These are phyloP conservation scores for Pseudochaenichthys georgianus DNA, from an alignment of 2,797 vertebrate species.

Conservation along the genomic window DNA sequence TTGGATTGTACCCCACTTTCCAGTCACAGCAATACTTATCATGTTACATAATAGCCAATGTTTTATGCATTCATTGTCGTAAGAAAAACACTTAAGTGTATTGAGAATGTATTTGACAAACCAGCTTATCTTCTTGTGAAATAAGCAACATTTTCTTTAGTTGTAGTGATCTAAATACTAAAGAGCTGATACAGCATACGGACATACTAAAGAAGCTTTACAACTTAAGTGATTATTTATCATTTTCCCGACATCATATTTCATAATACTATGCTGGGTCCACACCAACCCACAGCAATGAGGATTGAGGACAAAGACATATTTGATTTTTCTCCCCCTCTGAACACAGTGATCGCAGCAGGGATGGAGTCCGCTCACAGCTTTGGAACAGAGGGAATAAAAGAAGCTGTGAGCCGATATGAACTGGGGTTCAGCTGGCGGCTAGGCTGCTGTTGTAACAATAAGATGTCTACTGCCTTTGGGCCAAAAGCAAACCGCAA, in stretches of 20 bases:
- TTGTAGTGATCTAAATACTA: background rate
- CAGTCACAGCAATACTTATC: too few relatives aligned
- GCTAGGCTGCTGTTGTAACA: conserved; percentile 35
- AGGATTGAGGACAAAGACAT: conserved; percentile 15
- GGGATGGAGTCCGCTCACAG: conserved; percentile 33
- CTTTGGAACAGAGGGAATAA: conserved; percentile 18
- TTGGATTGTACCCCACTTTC: too few relatives aligned
- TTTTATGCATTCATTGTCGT: too few relatives aligned
- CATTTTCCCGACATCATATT: background rate
- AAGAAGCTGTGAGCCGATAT: conserved; percentile 29
- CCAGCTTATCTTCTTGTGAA: background rate
- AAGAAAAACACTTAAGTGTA: background rate
- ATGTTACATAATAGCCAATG: background rate
- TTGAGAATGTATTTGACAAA: background rate
- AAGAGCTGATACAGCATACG: background rate
- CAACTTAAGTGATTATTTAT: background rate
- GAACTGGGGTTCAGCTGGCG: conserved; percentile 39
- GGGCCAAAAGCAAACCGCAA: conserved; percentile 27
- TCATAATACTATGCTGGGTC: background rate
- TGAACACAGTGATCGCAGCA: conserved; percentile 6
- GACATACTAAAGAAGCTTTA: background rate
- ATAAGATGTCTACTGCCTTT: conserved; percentile 34
- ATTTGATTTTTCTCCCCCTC: background rate
- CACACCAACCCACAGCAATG: conserved; percentile 1
- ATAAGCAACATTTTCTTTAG: background rate